Evolutionary conservation across 1,140 invertebrate genomes (phyloP).

Genomic region (Adoxophyes honmai): DNA sequence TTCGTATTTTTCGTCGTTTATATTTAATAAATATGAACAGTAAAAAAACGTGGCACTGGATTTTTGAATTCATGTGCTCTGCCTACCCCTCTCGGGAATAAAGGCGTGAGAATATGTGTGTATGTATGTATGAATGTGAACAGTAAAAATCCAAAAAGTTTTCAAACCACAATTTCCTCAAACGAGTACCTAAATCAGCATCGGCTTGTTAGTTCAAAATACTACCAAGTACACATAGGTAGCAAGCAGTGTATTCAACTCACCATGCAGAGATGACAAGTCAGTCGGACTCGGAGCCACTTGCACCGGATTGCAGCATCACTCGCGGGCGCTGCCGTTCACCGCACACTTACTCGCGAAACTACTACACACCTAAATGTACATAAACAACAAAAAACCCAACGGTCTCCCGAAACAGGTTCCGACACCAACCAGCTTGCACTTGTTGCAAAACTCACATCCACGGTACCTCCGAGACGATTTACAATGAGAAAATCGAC

Average conservation of each 20-base stretch:
- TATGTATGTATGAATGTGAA: too few relatives aligned
- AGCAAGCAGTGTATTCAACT: constrained; percentile 25
- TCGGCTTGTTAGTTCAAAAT: too few relatives aligned
- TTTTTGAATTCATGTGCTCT: too few relatives aligned
- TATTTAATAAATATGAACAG: too few relatives aligned
- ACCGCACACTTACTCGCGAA: constrained; percentile 48
- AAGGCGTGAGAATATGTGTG: too few relatives aligned
- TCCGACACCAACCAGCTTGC: constrained; percentile 41
- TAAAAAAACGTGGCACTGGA: too few relatives aligned
- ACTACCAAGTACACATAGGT: neutral
- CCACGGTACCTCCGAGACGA: constrained; percentile 21
- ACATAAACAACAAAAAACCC: constrained; percentile 53
- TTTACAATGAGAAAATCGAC: constrained; percentile 44
- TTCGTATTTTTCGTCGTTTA: too few relatives aligned
- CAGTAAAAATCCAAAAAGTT: neutral
- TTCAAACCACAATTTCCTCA: neutral
- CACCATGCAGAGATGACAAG: constrained; percentile 47
- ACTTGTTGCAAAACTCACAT: constrained; percentile 59
- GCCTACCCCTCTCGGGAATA: too few relatives aligned
- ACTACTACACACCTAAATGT: constrained; percentile 48
- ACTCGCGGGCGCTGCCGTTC: constrained; percentile 28
- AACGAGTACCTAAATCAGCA: neutral
- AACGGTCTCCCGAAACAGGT: constrained; percentile 60
- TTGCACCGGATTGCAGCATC: constrained; percentile 47
- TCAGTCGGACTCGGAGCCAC: constrained; percentile 31